These are phyloP conservation scores for Myrmophylax atrothorax DNA, from an alignment of 2,113 vertebrate species.

Conservation along the genomic window DNA sequence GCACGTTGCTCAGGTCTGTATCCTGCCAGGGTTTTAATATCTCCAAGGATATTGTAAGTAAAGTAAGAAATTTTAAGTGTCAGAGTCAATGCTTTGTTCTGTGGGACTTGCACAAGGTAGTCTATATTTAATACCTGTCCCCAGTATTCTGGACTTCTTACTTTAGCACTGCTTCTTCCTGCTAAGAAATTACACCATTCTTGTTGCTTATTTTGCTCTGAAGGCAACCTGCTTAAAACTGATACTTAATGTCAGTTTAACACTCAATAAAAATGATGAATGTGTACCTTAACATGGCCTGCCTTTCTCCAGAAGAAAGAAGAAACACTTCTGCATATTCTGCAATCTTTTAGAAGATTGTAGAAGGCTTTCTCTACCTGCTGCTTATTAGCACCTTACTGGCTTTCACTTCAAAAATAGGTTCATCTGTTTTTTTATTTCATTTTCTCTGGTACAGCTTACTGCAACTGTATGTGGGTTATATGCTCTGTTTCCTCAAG, in stretches of 20 bases:
- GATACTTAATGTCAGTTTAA: neutral
- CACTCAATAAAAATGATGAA: rapidly evolving
- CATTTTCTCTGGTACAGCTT: neutral
- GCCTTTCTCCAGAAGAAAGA: neutral
- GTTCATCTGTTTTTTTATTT: neutral
- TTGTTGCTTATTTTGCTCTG: neutral
- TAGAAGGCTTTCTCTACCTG: neutral
- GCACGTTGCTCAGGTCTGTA: neutral
- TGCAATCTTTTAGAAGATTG: neutral
- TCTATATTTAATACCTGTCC: neutral
- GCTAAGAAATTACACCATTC: neutral
- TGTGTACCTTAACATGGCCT: neutral
- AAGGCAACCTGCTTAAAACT: neutral
- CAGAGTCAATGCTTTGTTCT: neutral
- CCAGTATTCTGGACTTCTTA: neutral
- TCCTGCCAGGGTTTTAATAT: neutral
- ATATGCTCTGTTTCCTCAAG: neutral
- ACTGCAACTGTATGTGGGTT: neutral
- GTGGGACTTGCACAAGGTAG: neutral
- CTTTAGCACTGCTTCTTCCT: neutral
- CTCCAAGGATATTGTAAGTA: neutral
- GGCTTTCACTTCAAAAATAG: neutral
- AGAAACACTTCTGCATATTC: neutral
- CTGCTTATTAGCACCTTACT: neutral
- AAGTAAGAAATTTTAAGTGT: neutral